These are phyloP conservation scores for Drosophila diplacantha DNA, from an alignment of 2,888 invertebrate genomes.

Conservation along the genomic window DNA sequence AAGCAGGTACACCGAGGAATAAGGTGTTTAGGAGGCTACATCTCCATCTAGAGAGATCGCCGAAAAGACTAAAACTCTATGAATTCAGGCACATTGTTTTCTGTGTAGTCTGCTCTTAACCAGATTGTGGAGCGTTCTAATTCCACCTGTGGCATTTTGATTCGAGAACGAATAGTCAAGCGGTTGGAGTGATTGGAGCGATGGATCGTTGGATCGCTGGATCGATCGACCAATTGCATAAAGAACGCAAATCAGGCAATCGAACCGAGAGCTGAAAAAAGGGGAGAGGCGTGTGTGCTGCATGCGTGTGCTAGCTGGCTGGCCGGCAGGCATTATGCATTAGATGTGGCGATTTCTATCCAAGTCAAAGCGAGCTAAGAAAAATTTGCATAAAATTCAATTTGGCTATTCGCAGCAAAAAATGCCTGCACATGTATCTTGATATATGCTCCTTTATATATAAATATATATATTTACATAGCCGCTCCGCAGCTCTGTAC, in stretches of 20 bases:
- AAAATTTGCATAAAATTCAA: constrained; percentile 73
- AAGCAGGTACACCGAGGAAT: constrained; percentile 1
- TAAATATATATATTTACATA: neutral
- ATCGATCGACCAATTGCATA: constrained; percentile 60
- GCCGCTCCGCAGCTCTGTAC: constrained; percentile 14
- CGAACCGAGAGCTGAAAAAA: constrained; percentile 14
- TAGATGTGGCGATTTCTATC: constrained; percentile 68
- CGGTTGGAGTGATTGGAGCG: constrained; percentile 10
- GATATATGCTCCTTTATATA: constrained; percentile 1
- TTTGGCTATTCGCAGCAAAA: constrained; percentile 56
- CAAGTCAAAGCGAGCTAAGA: constrained; percentile 60
- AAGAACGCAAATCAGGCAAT: constrained; percentile 48
- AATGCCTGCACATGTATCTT: constrained; percentile 50
- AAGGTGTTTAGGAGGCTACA: neutral
- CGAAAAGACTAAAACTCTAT: neutral
- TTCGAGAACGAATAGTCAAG: constrained; percentile 8
- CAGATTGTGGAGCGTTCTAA: constrained; percentile 47
- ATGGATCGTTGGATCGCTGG: constrained; percentile 17
- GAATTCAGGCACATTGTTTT: neutral
- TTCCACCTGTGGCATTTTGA: constrained; percentile 47
- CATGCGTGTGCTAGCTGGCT: constrained; percentile 41
- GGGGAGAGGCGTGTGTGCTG: constrained; percentile 9
- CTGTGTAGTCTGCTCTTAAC: constrained; percentile 19
- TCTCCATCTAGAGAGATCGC: no score
- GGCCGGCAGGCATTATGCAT: constrained; percentile 62